phyloP scores from a whole-genome alignment of 2,888 invertebrate species.

The Clunio marinus region DNA sequence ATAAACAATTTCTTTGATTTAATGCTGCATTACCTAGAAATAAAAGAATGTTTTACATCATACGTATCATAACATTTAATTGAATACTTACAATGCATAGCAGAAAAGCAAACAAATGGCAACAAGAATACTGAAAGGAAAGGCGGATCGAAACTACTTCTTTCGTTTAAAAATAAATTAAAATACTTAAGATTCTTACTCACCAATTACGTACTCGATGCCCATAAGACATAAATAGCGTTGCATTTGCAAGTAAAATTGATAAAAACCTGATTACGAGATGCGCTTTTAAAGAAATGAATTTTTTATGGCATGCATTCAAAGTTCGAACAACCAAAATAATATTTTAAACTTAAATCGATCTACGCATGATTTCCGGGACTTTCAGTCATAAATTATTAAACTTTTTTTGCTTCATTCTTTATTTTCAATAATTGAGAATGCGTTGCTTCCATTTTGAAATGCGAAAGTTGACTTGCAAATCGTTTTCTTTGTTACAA shows the following conservation, averaged over 20 bases:
- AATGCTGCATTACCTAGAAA: no score
- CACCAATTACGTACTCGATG: conserved; percentile 4
- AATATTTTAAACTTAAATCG: background rate
- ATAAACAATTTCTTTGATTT: no score
- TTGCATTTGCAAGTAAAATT: background rate
- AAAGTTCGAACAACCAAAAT: conserved; percentile 7
- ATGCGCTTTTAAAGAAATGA: background rate
- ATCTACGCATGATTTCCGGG: conserved; percentile 24
- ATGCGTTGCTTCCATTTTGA: conserved; percentile 28
- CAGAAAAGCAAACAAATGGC: no score
- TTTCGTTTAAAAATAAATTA: conserved; percentile 39
- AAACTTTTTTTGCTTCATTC: conserved; percentile 24
- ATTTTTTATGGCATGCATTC: conserved; percentile 2
- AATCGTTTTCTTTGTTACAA: conserved; percentile 24
- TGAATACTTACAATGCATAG: no score
- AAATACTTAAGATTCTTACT: conserved; percentile 35
- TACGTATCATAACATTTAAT: no score
- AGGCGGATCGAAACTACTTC: conserved; percentile 25
- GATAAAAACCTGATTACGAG: conserved; percentile 6
- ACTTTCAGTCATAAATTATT: conserved; percentile 17
- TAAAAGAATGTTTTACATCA: no score
- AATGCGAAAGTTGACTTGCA: background rate
- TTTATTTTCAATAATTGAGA: no score
- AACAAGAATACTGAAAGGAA: background rate
- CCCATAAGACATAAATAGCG: background rate